A percentile compares a stretch with the other conserved stretches of the same genome.
Evolutionary conservation across 2,797 vertebrate species (phyloP).

Genomic region (Alosa sapidissima): DNA sequence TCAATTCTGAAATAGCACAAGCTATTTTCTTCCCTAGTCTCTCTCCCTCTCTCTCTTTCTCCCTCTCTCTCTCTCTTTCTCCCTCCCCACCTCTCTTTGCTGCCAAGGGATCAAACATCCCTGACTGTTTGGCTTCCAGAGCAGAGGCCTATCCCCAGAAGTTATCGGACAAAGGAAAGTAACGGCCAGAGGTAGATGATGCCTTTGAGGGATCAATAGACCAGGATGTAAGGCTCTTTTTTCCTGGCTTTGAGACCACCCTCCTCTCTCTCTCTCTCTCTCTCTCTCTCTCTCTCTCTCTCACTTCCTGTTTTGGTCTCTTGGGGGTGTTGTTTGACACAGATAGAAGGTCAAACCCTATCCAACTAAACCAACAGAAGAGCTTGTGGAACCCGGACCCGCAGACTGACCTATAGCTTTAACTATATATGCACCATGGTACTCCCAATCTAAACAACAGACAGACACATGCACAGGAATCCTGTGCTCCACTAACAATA

Average conservation of each 20-base stretch:
- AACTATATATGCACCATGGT: not conserved
- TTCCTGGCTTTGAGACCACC: constrained; percentile 7
- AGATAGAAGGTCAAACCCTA: constrained; percentile 34
- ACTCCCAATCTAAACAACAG: not conserved
- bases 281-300: constrained; percentile 16
- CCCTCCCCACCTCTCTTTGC: constrained; percentile 16
- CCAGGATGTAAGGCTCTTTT: constrained; percentile 30
- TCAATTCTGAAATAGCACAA: constrained; percentile 69
- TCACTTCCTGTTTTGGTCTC: not conserved
- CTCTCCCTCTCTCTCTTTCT: constrained; percentile 44
- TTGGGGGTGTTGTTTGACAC: constrained; percentile 32
- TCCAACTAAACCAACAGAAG: not conserved
- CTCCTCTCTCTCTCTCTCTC: constrained; percentile 16
- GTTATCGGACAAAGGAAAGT: constrained; percentile 38
- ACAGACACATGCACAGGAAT: not conserved
- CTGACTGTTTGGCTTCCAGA: constrained; percentile 32
- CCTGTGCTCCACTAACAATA: not conserved
- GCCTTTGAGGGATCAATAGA: constrained; percentile 47
- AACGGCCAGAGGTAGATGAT: constrained; percentile 33
- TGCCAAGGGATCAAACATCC: constrained; percentile 31
- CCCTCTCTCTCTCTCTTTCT: constrained; percentile 43
- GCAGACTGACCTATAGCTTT: constrained; percentile 23
- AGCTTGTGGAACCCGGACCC: not conserved
- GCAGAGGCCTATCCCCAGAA: constrained; percentile 39
- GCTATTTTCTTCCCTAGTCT: constrained; percentile 61